A percentile compares a stretch with the other conserved stretches of the same genome.
These are phyloP conservation scores for Lycaena phlaeas DNA, from an alignment of 2,888 invertebrate species.

Conservation along the genomic window DNA sequence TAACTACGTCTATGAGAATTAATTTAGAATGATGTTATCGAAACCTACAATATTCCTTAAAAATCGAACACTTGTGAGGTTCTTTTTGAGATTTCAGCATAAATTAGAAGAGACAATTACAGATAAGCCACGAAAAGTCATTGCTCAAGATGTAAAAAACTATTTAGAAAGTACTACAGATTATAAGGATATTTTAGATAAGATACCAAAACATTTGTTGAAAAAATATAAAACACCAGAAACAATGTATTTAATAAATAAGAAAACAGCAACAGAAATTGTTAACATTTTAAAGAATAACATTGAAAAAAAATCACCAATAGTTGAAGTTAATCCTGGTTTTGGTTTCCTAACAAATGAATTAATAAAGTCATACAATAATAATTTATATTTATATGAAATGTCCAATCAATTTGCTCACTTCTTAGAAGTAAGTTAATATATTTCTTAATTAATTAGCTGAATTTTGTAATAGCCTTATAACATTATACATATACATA, in stretches of 20 bases:
- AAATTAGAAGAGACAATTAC: constrained; percentile 32
- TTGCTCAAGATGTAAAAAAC: constrained; percentile 42
- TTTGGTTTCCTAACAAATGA: constrained; percentile 76
- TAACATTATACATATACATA: not conserved
- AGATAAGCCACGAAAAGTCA: constrained; percentile 34
- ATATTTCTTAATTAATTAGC: not conserved
- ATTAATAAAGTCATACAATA: constrained; percentile 64
- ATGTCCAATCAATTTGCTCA: constrained; percentile 56
- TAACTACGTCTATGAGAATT: no score
- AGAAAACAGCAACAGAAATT: constrained; percentile 47
- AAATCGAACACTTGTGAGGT: not conserved
- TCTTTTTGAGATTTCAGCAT: constrained; percentile 29
- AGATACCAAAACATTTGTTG: constrained; percentile 43
- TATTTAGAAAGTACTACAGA: constrained; percentile 42
- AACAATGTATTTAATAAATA: constrained; percentile 58
- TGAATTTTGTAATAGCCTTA: not conserved
- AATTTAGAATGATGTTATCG: no score
- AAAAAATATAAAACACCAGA: constrained; percentile 49
- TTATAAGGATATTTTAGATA: constrained; percentile 36
- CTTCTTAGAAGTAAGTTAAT: constrained; percentile 47
- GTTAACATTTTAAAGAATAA: constrained; percentile 38
- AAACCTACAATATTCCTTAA: not conserved
- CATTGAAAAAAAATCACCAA: constrained; percentile 36
- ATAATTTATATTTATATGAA: constrained; percentile 75
- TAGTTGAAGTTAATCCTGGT: constrained; percentile 82